Percentiles rank a stretch among this genome's conserved stretches.
Conservation (phyloP, 2,113 vertebrate genomes). For the Ovis canadensis region DNA sequence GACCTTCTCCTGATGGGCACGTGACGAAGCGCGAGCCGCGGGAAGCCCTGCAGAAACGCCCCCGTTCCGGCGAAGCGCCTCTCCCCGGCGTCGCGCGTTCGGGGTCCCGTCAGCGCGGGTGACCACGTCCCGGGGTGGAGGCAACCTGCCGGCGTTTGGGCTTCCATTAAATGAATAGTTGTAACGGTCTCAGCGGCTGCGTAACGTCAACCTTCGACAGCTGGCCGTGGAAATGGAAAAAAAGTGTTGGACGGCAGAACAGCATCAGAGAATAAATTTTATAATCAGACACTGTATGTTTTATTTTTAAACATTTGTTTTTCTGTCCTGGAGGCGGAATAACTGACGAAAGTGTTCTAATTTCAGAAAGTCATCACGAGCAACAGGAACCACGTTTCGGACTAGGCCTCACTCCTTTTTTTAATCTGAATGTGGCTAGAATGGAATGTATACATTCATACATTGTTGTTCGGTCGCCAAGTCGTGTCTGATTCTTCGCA, state of each 20-base stretch:
- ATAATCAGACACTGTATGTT: neutral
- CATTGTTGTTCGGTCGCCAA: neutral
- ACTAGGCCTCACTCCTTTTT: neutral
- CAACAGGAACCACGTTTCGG: neutral
- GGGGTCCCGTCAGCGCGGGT: fast-evolving
- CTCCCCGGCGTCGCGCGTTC: neutral
- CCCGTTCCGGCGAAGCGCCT: neutral
- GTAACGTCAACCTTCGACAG: neutral
- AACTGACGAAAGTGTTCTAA: neutral
- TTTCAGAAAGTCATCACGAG: neutral
- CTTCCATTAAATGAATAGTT: neutral
- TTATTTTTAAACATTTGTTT: neutral
- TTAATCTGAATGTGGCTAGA: neutral
- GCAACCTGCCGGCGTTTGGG: neutral
- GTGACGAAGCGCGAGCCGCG: neutral
- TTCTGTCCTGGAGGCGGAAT: neutral
- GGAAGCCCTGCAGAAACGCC: neutral
- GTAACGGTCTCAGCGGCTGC: neutral
- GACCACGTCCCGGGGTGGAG: neutral
- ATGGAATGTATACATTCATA: neutral
- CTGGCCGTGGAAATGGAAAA: too few species aligned
- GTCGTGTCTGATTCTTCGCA: neutral
- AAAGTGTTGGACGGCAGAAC: neutral
- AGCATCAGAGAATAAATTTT: neutral
- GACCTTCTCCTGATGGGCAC: neutral